Evolutionary conservation across 2,113 vertebrate genomes (phyloP).

Genomic region (Ahaetulla prasina): DNA sequence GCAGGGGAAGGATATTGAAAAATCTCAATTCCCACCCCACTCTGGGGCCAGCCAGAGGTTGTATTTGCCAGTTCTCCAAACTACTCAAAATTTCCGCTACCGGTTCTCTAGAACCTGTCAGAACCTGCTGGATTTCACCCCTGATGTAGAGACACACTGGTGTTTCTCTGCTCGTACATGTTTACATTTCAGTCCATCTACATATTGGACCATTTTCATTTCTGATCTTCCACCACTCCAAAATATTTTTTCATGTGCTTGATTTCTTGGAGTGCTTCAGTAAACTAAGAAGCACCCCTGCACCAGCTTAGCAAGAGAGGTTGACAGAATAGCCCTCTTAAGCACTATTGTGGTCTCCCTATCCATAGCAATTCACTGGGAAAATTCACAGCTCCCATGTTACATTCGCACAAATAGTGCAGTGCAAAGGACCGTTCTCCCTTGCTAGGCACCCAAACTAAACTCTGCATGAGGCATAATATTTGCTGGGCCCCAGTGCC

Average conservation of each 20-base stretch:
- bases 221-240: not conserved
- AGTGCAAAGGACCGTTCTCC: not conserved
- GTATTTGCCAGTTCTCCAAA: too few relatives aligned
- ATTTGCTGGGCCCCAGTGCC: not conserved
- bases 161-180: not conserved
- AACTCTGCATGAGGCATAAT: not conserved
- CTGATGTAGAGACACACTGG: not conserved
- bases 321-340: not conserved
- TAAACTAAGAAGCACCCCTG: not conserved
- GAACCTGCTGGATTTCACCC: too few relatives aligned
- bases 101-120: too few relatives aligned
- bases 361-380: not conserved
- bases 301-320: not conserved
- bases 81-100: too few relatives aligned
- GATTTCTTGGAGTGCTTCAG: not conserved
- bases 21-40: too few relatives aligned
- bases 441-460: not conserved
- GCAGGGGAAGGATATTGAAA: too few relatives aligned
- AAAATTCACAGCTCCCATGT: not conserved
- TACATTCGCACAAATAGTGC: not conserved
- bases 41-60: too few relatives aligned
- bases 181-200: not conserved
- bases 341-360: not conserved
- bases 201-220: not conserved
- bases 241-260: not conserved